A percentile compares a stretch with the other conserved stretches of the same genome.
phyloP scores from a whole-genome alignment of 2,113 vertebrate genomes.

The Oreochromis spilurus region DNA sequence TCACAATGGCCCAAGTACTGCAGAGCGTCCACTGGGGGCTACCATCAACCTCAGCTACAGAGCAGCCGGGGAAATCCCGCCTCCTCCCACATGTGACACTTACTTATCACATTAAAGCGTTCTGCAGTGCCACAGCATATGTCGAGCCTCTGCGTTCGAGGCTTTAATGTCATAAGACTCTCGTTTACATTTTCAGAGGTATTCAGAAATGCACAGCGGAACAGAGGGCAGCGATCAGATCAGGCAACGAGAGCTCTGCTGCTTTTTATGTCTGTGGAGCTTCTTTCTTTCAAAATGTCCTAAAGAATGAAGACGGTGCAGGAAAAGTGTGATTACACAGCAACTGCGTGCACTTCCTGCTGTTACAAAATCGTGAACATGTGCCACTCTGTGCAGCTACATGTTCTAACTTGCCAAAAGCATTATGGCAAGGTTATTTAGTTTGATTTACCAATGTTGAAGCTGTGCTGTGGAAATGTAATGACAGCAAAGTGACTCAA shows the following conservation, averaged over 20 bases:
- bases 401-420: neutral
- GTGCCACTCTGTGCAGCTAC: neutral
- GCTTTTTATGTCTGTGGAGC: neutral
- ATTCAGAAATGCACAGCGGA: conserved; percentile 46
- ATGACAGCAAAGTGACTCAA: neutral
- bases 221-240: conserved; percentile 12
- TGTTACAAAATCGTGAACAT: neutral
- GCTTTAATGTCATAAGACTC: conserved; percentile 48
- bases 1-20: conserved; percentile 49
- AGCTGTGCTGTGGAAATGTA: neutral
- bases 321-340: neutral
- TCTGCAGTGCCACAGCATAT: conserved; percentile 59
- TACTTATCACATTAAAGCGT: conserved; percentile 52
- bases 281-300: conserved; percentile 30
- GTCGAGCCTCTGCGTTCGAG: conserved; percentile 24
- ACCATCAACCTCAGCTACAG: conserved; percentile 27
- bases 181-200: conserved; percentile 49
- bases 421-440: neutral
- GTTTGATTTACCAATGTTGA: neutral
- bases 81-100: conserved; percentile 45
- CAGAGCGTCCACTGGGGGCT: conserved; percentile 58
- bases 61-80: conserved; percentile 38
- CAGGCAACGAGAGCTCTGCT: conserved; percentile 6
- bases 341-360: neutral
- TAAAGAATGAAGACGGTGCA: conserved; percentile 7